Conservation (phyloP, 2,888 invertebrate genomes). For the Quadroppia sp. region DNA sequence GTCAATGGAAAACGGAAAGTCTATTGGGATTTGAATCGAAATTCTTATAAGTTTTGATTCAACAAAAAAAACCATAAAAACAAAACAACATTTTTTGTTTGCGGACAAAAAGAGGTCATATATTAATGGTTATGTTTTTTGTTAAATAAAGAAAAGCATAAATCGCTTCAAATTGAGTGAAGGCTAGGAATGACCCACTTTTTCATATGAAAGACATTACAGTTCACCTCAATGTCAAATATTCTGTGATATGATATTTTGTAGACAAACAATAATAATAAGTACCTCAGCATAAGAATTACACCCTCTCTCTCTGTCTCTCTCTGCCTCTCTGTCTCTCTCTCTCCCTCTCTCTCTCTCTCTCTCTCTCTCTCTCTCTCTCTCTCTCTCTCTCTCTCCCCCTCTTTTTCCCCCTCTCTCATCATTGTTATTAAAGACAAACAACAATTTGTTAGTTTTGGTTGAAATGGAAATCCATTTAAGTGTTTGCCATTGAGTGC, state of each 20-base stretch:
- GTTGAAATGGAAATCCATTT: background rate
- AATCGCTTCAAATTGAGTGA: slow-evolving; percentile 19
- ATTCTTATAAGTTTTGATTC: too few species aligned
- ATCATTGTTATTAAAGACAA: background rate
- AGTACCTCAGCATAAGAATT: background rate
- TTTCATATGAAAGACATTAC: background rate
- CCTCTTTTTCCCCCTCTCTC: too few species aligned
- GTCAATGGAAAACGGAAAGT: slow-evolving; percentile 50
- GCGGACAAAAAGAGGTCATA: slow-evolving; percentile 14
- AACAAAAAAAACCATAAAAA: background rate
- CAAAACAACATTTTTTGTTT: background rate
- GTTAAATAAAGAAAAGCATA: background rate
- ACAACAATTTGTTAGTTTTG: background rate
- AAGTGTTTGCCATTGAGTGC: background rate
- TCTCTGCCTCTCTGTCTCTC: too few species aligned
- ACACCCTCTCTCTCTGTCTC: too few species aligned
- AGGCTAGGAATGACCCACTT: slow-evolving; percentile 20
- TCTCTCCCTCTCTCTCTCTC: too few species aligned
- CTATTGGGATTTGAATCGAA: too few species aligned
- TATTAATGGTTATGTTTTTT: slow-evolving; percentile 15
- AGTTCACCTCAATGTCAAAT: slow-evolving; percentile 18
- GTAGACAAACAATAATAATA: background rate
- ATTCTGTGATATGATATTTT: background rate
- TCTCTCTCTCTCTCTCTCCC: too few species aligned
- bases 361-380: too few species aligned